Base-by-base conservation (phyloP, 2,888 invertebrate genomes). In the Lampropteryx suffumata region DNA sequence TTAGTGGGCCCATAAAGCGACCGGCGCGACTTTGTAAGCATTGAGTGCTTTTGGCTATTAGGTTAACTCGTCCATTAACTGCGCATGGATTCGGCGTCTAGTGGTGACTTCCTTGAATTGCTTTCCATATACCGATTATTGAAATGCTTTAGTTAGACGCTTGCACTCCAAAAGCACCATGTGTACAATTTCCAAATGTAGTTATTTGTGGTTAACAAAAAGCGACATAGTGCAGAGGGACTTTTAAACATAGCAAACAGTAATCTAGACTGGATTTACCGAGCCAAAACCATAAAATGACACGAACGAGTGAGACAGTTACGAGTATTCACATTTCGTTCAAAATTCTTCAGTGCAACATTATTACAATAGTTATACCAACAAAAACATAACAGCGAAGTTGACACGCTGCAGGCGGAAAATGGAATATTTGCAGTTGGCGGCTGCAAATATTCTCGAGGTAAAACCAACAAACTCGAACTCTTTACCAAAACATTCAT, bases 21-120 rank as follows among this genome's bases (percentile, higher is more conserved):
- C 79, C 81, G 76, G 69, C 73, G 81, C 76, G 84, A 87, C 82
- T 87, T 84, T 83, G 85, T 85, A 83, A 82, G 87, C 89, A 87
- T 87, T 85, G 87, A 89, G 87, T 86, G 89, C 85, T 89, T 89
- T 89, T 73, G 71, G 86, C 89, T 88, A 87, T 89, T 87, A 89
- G 78, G 82, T 84, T 86, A 87, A 85, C 83, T 85, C 76, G 77
- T 73, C 84, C 85, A 87, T 89, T 87, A 84, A 83, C 73, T 79
- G 74, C 69, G 75, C 75, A 77, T 63, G 73, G 79, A 82, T 82
- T 81, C 73, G 70, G 67, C 69, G 64, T 69, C 76, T 77, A 72
- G 73, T 81, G 79, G 78, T 79, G 78, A 81, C 78, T 79, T 75
- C 73, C 76, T 72, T 71, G 73, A 75, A 75, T 72, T 71, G 69